Conservation (phyloP, 2,113 vertebrate species). For the Cavia aperea region DNA sequence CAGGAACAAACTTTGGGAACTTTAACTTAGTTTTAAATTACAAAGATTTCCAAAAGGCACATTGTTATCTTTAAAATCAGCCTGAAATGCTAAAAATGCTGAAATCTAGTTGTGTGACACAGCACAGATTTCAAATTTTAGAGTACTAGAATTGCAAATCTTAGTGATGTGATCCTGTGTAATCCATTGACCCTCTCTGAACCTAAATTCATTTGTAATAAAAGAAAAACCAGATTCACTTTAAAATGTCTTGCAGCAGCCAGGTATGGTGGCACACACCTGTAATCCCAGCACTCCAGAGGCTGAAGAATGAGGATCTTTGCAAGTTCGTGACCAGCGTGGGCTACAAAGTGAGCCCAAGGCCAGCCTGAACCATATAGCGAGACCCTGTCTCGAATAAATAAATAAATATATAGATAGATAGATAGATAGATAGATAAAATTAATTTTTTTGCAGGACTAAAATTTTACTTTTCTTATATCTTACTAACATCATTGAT, state of each 20-base stretch:
- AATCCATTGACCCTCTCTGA: background rate
- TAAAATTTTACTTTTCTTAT: background rate
- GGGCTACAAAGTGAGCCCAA: no score
- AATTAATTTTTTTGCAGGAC: background rate
- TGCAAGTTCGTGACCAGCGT: no score
- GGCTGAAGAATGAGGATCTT: no score
- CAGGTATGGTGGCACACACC: no score
- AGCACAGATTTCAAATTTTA: background rate
- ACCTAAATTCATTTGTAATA: background rate
- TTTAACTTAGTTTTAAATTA: conserved; percentile 31
- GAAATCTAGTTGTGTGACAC: background rate
- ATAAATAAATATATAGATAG: no score
- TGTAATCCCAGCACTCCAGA: no score
- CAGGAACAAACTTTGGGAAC: background rate
- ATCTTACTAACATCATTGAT: background rate
- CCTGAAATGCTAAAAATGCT: background rate
- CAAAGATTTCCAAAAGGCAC: background rate
- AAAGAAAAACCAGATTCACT: background rate
- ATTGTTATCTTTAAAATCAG: background rate
- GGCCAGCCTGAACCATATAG: no score
- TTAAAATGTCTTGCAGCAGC: background rate
- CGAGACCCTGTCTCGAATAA: no score
- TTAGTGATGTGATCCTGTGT: background rate
- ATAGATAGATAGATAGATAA: no score
- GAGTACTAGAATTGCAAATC: background rate